Conservation (phyloP, 2,797 vertebrate genomes). For the Anolis apletophallus region DNA sequence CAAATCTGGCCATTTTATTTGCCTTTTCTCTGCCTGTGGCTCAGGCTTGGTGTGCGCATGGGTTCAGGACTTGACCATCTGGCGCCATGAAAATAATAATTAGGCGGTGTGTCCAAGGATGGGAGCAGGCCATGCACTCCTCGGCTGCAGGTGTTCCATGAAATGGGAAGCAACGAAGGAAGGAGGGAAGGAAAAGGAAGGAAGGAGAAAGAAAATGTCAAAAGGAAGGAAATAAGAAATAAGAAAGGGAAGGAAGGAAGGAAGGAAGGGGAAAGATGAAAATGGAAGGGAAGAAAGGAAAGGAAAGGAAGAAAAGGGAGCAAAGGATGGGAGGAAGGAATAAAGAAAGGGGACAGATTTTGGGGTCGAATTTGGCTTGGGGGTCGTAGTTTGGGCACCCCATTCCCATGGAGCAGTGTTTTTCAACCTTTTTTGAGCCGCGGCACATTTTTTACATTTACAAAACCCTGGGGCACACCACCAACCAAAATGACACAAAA, state of each 20-base stretch:
- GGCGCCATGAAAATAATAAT: constrained; percentile 11
- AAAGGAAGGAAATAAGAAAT: no score
- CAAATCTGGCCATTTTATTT: not conserved
- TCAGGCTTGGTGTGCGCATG: not conserved
- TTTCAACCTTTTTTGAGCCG: no score
- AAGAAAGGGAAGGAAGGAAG: not conserved
- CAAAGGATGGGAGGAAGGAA: not conserved
- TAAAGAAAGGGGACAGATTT: not conserved
- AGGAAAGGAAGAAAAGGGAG: not conserved
- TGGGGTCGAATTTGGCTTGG: no score
- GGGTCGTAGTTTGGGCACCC: no score
- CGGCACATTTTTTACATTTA: no score
- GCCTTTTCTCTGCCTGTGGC: accelerated
- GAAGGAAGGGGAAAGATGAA: not conserved
- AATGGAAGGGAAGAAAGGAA: not conserved
- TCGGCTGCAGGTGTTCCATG: not conserved
- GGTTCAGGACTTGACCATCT: constrained; percentile 24
- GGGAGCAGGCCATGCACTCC: constrained; percentile 27
- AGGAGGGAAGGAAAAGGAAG: not conserved
- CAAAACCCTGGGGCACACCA: no score
- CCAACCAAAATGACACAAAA: no score
- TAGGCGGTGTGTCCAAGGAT: constrained; percentile 36
- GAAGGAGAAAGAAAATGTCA: not conserved
- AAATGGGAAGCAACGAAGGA: not conserved
- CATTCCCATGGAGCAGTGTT: no score